These are phyloP conservation scores for Phoxinus phoxinus DNA, from an alignment of 2,113 vertebrate genomes.

Conservation along the genomic window DNA sequence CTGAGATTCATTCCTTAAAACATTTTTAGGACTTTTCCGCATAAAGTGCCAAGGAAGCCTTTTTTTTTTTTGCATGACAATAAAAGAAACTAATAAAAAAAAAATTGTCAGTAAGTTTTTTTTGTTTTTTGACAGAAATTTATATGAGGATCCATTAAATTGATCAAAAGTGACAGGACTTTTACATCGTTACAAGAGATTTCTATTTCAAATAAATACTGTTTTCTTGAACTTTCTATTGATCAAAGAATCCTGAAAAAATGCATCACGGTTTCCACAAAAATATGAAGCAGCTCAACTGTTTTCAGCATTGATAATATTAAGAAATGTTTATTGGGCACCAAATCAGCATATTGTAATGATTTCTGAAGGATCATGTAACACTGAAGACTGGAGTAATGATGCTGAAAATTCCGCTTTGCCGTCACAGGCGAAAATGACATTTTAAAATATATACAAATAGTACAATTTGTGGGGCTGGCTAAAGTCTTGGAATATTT, in stretches of 20 bases:
- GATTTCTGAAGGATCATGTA: conserved; percentile 6
- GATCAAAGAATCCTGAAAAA: neutral
- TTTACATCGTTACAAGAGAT: too few relatives aligned
- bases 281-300: neutral
- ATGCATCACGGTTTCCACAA: neutral
- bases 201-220: too few relatives aligned
- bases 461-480: neutral
- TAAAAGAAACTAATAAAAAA: too few relatives aligned
- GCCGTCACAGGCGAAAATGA: neutral
- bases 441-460: neutral
- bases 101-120: neutral
- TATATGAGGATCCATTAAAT: neutral
- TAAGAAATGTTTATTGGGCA: neutral
- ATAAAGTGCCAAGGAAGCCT: neutral
- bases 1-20: neutral
- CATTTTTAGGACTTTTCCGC: neutral
- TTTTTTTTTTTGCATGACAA: neutral
- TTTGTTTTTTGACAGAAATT: neutral
- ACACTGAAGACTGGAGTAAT: neutral
- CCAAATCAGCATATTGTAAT: neutral
- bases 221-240: neutral
- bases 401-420: neutral
- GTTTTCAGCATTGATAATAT: neutral
- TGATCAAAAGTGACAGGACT: neutral
- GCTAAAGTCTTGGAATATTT: neutral